These are phyloP conservation scores for Palythoa caribaeorum DNA, from an alignment of 92 coral and sea anemone species.

Conservation along the genomic window DNA sequence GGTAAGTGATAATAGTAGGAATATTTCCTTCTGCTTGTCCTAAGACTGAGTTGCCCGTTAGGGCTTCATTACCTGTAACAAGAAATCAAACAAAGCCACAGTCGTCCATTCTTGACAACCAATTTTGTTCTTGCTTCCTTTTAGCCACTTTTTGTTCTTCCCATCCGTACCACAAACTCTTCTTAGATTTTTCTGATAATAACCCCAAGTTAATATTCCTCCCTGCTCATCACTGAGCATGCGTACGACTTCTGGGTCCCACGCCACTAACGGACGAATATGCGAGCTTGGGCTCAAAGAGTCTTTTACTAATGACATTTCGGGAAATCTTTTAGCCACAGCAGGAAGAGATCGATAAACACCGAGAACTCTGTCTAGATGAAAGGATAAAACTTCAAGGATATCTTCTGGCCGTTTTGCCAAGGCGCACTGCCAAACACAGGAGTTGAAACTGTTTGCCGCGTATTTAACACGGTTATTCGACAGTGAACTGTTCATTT, in stretches of 20 bases:
- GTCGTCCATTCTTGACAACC: slow-evolving; percentile 7
- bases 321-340: background rate
- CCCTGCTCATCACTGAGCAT: slow-evolving; percentile 5
- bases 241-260: slow-evolving; percentile 7
- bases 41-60: background rate
- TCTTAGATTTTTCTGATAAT: background rate
- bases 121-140: background rate
- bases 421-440: slow-evolving; percentile 7
- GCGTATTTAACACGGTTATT: background rate
- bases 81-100: slow-evolving; percentile 4
- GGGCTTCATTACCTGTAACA: background rate
- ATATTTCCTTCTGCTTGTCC: background rate
- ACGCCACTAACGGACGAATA: slow-evolving; percentile 25
- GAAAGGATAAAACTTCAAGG: slow-evolving; percentile 9
- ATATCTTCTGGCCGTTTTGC: slow-evolving; percentile 5
- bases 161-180: background rate
- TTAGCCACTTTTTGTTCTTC: background rate
- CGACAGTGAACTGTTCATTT: background rate
- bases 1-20: background rate
- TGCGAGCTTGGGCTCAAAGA: background rate
- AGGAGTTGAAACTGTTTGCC: background rate
- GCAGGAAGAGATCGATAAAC: background rate
- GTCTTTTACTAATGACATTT: background rate
- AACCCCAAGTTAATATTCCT: background rate
- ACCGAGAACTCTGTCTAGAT: slow-evolving; percentile 16